A percentile compares a stretch with the other conserved stretches of the same genome.
phyloP scores from a whole-genome alignment of 2,113 vertebrate species.

The Calypte anna region DNA sequence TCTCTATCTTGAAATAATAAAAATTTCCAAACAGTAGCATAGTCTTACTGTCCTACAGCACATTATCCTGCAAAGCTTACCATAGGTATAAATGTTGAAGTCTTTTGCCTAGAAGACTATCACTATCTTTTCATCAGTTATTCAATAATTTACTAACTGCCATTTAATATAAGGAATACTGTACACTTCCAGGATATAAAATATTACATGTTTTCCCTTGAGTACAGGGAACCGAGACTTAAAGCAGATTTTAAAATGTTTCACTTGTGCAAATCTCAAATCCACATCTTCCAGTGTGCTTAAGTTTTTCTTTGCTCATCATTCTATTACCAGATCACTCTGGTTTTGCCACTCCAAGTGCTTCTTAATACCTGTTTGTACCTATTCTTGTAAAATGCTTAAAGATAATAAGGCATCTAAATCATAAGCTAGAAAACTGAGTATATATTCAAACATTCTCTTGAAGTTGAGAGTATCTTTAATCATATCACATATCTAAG shows the following conservation, averaged over 20 bases:
- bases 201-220: not conserved
- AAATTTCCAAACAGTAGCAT: not conserved
- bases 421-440: not conserved
- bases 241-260: not conserved
- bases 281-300: not conserved
- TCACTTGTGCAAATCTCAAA: not conserved
- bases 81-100: not conserved
- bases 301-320: not conserved
- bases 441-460: not conserved
- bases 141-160: not conserved
- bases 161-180: not conserved
- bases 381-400: not conserved
- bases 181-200: not conserved
- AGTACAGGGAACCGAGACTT: not conserved
- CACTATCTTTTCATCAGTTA: not conserved
- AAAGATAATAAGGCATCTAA: not conserved
- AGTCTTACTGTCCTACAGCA: not conserved
- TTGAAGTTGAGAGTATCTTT: not conserved
- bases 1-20: not conserved
- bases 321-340: not conserved
- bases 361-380: not conserved
- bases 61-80: not conserved
- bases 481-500: not conserved
- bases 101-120: not conserved
- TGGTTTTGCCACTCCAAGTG: not conserved